Evolutionary conservation across 1,140 invertebrate species (phyloP), one percentile per base, ranked within the genome.

Genomic region (Heliconius hermathena): DNA sequence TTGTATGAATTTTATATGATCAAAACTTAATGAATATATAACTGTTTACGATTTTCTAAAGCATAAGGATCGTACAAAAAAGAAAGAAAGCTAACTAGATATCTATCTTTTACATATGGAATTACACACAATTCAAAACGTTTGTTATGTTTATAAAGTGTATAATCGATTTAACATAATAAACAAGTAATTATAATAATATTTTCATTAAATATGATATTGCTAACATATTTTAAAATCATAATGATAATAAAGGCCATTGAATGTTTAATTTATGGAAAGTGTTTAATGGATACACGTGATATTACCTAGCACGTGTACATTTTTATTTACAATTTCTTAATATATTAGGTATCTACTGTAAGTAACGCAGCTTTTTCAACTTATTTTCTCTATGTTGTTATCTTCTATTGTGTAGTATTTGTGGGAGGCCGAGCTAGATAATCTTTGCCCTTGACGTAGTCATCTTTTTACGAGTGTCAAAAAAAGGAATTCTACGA

Each of bases 231-330:
- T 78, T 73, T 78, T 66, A 66, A 78, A 66, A 71, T 76, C 66
- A 73, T 78, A 46, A 72, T 70, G 71, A 29, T 72, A 29, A 13
- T 36, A 33, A 46, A 18, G 33, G n/a, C 52, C 22, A 26, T 57
- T 52, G 54, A 41, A 38, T 73, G 52, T 73, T 73, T 57, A 57
- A 76, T 71, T 73, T 54, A 79, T 79, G 54, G 78, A 79, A 79
- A 79, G 73, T 71, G 60, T 13, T 66, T 29, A 26, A 29, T n/a
- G 8, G n/a, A 66, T 38, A 75, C 73, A 79, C 22, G 73, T 79
- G 73, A 74, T 79, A 33, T 52, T 74, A 8, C 74, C 54, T 6
- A 36, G 33, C 33, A 78, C 22, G 54, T 71, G 33, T 26, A 46
- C n/a, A 4, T 46, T 46, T 16, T 46, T 46, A 46, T 16, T 16